phyloP scores from a whole-genome alignment of 2,797 vertebrate genomes.

The Urosaurus nigricauda region DNA sequence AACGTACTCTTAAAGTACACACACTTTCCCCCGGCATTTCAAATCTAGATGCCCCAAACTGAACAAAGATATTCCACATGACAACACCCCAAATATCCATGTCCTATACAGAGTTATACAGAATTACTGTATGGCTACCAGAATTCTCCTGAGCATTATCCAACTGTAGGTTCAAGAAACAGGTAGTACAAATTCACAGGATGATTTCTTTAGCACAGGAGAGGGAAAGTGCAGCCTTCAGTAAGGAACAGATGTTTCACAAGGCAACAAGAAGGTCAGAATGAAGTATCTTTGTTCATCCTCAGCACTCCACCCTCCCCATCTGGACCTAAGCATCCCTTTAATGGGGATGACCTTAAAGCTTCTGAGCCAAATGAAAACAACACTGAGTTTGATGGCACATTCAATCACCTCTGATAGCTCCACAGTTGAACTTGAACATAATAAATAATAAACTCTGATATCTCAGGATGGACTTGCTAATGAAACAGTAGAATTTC shows the following conservation, averaged over 20 bases:
- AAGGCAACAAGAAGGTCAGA: background rate
- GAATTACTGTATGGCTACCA: background rate
- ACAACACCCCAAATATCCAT: background rate
- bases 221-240: background rate
- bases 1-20: background rate
- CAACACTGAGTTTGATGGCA: conserved; percentile 30
- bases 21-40: background rate
- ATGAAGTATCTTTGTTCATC: background rate
- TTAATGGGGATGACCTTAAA: conserved; percentile 1
- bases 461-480: background rate
- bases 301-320: background rate
- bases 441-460: background rate
- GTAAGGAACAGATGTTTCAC: background rate
- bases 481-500: background rate
- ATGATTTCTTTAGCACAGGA: background rate
- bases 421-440: background rate
- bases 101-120: background rate
- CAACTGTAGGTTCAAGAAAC: background rate
- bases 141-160: background rate
- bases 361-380: background rate
- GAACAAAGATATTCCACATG: background rate
- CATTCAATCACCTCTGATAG: background rate
- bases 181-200: background rate
- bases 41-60: background rate
- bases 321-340: background rate